Evolutionary conservation across 2,797 vertebrate species (phyloP).

Genomic region (Enteromius thamalakanensis): DNA sequence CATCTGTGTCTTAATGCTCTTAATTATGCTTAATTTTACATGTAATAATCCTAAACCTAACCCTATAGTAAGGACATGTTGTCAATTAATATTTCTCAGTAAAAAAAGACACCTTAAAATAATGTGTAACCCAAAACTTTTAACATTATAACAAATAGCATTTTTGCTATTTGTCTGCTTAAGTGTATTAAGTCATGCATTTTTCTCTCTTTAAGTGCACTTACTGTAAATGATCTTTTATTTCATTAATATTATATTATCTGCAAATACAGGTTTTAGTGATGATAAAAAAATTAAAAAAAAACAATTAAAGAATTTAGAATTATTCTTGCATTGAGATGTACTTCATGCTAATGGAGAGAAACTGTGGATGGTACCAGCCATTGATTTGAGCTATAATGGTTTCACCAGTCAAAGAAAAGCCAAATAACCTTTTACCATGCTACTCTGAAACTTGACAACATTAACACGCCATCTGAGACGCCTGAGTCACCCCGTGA

Average conservation of each 20-base stretch:
- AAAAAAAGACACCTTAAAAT: no score
- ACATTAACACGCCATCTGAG: constrained; percentile 67
- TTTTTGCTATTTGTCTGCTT: background rate
- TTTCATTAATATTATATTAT: background rate
- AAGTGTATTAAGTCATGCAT: background rate
- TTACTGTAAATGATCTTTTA: background rate
- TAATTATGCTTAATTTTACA: no score
- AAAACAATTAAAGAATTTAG: background rate
- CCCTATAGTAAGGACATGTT: no score
- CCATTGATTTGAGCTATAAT: constrained; percentile 6
- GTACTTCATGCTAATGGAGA: background rate
- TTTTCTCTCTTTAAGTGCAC: background rate
- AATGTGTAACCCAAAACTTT: background rate
- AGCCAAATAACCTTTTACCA: constrained; percentile 61
- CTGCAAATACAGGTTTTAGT: background rate
- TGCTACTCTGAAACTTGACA: constrained; percentile 59
- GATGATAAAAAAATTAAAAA: background rate
- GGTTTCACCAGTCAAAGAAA: constrained; percentile 47
- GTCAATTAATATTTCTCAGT: no score
- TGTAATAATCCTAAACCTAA: no score
- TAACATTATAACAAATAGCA: background rate
- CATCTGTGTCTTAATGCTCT: background rate
- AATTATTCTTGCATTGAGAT: background rate
- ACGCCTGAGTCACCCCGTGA: constrained; percentile 61
- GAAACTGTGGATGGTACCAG: background rate